A percentile compares a stretch with the other conserved stretches of the same genome.
Conservation (phyloP, 2,888 invertebrate species). For the Branchipolynoe longqiensis region DNA sequence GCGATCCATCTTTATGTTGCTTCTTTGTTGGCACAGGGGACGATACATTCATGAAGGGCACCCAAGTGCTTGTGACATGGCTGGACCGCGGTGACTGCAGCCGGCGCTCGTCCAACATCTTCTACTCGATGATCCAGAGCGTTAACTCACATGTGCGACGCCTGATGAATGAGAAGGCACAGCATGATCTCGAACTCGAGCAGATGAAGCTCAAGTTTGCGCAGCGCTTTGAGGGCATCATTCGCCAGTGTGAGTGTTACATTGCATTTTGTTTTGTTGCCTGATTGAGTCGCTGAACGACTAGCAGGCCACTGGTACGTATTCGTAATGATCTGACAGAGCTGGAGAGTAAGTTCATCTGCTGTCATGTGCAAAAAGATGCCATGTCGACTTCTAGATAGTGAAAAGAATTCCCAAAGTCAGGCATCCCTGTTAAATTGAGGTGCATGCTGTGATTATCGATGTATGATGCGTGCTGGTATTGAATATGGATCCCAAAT, state of each 20-base stretch:
- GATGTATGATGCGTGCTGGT: too few relatives aligned
- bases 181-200: conserved; percentile 93
- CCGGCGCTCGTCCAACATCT: conserved; percentile 93
- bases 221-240: conserved; percentile 91
- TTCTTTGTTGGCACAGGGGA: conserved; percentile 85
- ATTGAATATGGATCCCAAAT: too few relatives aligned
- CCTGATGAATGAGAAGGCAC: conserved; percentile 91
- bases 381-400: too few relatives aligned
- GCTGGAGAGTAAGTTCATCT: too few relatives aligned
- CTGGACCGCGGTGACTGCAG: conserved; percentile 96
- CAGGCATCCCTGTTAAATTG: too few relatives aligned
- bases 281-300: too few relatives aligned
- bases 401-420: too few relatives aligned
- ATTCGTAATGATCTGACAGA: too few relatives aligned
- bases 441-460: too few relatives aligned
- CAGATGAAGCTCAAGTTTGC: conserved; percentile 92
- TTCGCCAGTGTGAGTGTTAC: conserved; percentile 93
- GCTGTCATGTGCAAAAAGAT: too few relatives aligned
- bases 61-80: conserved; percentile 94
- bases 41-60: conserved; percentile 91
- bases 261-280: not conserved
- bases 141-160: conserved; percentile 95
- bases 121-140: conserved; percentile 95
- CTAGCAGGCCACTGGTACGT: too few relatives aligned
- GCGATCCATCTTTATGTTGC: not conserved